These are phyloP conservation scores for Melanostigma gelatinosum DNA, from an alignment of 2,113 vertebrate genomes.

Conservation along the genomic window DNA sequence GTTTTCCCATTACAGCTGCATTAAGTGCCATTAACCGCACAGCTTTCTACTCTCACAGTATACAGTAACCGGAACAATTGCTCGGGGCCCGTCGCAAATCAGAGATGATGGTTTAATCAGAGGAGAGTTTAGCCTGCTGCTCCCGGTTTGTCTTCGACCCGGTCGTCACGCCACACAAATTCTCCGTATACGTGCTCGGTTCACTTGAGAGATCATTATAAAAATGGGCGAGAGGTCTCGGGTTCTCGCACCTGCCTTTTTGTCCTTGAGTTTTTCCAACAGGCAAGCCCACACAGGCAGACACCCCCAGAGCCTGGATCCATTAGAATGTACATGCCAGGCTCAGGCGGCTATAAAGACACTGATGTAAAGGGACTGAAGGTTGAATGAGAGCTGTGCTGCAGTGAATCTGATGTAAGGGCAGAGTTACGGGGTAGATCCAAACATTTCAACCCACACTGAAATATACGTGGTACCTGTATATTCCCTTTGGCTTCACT, in stretches of 20 bases:
- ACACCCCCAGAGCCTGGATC: conserved; percentile 47
- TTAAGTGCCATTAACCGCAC: conserved; percentile 52
- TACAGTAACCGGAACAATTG: conserved; percentile 78
- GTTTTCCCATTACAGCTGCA: conserved; percentile 60
- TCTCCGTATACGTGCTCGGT: conserved; percentile 80
- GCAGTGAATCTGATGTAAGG: conserved; percentile 43
- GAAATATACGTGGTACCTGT: background rate
- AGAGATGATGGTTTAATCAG: conserved; percentile 87
- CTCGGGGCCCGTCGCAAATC: conserved; percentile 79
- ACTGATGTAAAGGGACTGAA: conserved; percentile 64
- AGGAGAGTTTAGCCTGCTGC: conserved; percentile 79
- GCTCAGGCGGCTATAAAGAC: conserved; percentile 33
- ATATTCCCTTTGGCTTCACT: background rate
- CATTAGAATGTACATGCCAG: conserved; percentile 55
- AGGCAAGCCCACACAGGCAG: conserved; percentile 44
- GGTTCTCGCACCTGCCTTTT: conserved; percentile 43
- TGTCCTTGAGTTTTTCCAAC: conserved; percentile 60
- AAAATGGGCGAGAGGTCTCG: conserved; percentile 65
- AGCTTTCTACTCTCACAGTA: conserved; percentile 37
- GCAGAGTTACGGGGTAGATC: conserved; percentile 32
- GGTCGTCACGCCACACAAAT: conserved; percentile 82
- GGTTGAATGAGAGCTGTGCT: conserved; percentile 51
- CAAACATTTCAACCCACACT: conserved; percentile 35
- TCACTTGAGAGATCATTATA: conserved; percentile 76
- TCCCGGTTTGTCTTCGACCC: conserved; percentile 74